Conservation (phyloP, 1,140 invertebrate genomes). For the Pseudoatta argentina region DNA sequence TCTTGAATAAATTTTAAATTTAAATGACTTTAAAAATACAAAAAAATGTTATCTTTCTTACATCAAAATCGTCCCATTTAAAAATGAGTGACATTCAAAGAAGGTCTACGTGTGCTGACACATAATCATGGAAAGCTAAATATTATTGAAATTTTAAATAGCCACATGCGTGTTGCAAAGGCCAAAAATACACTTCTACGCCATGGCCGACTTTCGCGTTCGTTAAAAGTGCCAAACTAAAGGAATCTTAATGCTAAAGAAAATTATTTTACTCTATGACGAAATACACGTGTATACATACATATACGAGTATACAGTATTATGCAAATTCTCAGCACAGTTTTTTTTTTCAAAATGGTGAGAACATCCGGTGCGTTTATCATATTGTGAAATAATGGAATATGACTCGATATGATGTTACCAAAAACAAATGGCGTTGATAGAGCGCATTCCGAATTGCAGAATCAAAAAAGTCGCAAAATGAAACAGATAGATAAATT, state of each 20-base stretch:
- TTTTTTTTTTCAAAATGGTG: not conserved
- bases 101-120: not conserved
- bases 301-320: not conserved
- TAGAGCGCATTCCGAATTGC: not conserved
- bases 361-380: slow-evolving; percentile 11
- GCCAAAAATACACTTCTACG: slow-evolving; percentile 23
- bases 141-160: slow-evolving; percentile 31
- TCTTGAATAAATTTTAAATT: not conserved
- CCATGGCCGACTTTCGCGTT: not conserved
- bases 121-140: slow-evolving; percentile 12
- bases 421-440: not conserved
- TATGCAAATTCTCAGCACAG: not conserved
- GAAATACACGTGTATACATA: not conserved
- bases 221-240: not conserved
- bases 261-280: not conserved
- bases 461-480: not conserved
- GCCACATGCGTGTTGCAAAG: not conserved
- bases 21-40: not conserved
- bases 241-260: not conserved
- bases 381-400: not conserved
- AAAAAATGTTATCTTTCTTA: not conserved
- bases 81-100: not conserved
- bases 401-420: too few relatives aligned
- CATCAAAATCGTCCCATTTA: not conserved
- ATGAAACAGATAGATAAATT: not conserved